Percentiles rank a stretch among this genome's conserved stretches.
Conservation (phyloP, 2,113 vertebrate genomes). For the Platichthys flesus region DNA sequence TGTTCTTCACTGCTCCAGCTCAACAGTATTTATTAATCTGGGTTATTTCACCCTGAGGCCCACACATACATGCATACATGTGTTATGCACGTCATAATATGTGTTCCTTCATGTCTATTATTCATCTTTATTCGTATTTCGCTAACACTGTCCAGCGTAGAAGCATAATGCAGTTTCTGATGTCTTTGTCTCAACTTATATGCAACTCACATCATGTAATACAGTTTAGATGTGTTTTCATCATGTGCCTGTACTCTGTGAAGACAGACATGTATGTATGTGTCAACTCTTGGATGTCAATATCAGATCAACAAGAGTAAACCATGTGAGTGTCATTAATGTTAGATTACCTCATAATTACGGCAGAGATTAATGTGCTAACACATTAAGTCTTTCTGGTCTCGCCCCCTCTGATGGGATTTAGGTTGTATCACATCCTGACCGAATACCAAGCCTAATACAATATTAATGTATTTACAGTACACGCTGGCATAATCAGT, state of each 20-base stretch:
- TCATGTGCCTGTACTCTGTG: neutral
- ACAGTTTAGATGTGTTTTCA: neutral
- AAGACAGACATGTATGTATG: neutral
- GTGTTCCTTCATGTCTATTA: neutral
- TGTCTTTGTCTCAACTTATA: neutral
- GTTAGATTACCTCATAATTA: conserved; percentile 51
- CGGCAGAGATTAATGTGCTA: conserved; percentile 55
- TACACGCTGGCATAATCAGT: conserved; percentile 29
- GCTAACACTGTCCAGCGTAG: neutral
- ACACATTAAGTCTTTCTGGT: conserved; percentile 35
- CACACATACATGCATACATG: too few relatives aligned
- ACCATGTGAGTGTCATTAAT: conserved; percentile 31
- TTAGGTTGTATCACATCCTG: conserved; percentile 19
- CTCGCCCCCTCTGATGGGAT: conserved; percentile 24
- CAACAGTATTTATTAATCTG: too few relatives aligned
- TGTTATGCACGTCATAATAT: neutral
- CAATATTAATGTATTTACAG: conserved; percentile 7
- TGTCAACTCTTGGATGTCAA: neutral
- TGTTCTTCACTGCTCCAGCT: too few relatives aligned
- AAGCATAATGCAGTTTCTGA: neutral
- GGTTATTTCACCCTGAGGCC: too few relatives aligned
- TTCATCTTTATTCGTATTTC: neutral
- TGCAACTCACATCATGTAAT: neutral
- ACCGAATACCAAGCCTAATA: conserved; percentile 8
- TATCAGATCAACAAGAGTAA: conserved; percentile 24